phyloP scores from a whole-genome alignment of 2,113 vertebrate genomes.

The Daboia siamensis region DNA sequence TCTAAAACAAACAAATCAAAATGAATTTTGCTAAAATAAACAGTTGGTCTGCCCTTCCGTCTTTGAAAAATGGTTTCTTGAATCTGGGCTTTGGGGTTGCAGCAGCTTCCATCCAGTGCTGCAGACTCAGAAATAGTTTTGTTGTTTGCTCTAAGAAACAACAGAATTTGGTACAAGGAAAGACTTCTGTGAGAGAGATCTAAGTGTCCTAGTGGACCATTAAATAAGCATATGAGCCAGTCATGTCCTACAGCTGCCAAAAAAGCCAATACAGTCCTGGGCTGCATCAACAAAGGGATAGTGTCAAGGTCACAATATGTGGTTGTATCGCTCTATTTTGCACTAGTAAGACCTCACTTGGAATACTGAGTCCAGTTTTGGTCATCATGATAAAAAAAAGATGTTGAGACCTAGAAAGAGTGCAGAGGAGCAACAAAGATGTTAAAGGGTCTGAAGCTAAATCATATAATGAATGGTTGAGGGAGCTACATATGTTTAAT shows the following conservation, averaged over 20 bases:
- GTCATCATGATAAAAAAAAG: not conserved
- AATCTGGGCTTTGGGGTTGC: not conserved
- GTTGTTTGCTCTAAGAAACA: not conserved
- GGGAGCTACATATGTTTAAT: not conserved
- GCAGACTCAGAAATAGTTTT: not conserved
- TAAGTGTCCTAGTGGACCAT: not conserved
- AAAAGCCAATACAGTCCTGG: not conserved
- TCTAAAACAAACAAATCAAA: constrained; percentile 41
- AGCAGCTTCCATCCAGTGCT: not conserved
- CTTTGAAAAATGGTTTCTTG: not conserved
- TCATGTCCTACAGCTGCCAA: not conserved
- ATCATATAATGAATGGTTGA: not conserved
- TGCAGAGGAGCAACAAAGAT: not conserved
- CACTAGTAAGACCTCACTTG: not conserved
- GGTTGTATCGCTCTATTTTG: not conserved
- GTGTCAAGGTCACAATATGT: not conserved
- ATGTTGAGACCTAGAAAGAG: not conserved
- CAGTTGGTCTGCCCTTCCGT: not conserved
- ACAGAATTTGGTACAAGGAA: not conserved
- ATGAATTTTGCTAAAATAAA: constrained; percentile 32
- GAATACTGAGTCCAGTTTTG: not conserved
- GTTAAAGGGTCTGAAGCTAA: not conserved
- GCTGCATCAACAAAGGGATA: not conserved
- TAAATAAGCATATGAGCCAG: not conserved
- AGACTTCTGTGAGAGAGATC: not conserved